These are phyloP conservation scores for Trogon surrucura DNA, from an alignment of 2,113 vertebrate species.

Conservation along the genomic window DNA sequence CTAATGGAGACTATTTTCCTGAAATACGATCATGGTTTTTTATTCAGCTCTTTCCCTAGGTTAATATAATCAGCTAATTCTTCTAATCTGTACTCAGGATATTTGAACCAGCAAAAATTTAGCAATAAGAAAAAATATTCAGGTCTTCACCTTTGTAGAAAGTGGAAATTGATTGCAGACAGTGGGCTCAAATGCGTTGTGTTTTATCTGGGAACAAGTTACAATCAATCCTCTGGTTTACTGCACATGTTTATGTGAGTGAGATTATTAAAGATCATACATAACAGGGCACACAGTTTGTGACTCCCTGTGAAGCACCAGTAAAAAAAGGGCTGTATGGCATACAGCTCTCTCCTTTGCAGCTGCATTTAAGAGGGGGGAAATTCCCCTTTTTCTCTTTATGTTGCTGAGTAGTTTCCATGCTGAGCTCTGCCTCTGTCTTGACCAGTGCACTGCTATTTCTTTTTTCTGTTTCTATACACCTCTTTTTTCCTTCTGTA, in stretches of 20 bases:
- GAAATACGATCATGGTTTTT: constrained; percentile 15
- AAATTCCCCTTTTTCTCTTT: neutral
- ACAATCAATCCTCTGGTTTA: neutral
- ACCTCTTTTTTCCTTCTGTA: neutral
- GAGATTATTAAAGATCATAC: constrained; percentile 32
- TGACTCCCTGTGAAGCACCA: neutral
- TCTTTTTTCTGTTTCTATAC: neutral
- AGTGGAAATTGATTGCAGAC: constrained; percentile 4
- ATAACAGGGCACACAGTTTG: neutral
- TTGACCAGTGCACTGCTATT: neutral
- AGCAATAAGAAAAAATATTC: constrained; percentile 27
- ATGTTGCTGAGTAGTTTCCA: neutral
- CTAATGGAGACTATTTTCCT: constrained; percentile 35
- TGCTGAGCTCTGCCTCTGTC: neutral
- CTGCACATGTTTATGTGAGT: neutral
- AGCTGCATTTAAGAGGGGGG: neutral
- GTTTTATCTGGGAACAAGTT: neutral
- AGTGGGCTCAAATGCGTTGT: neutral
- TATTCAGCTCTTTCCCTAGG: constrained; percentile 42
- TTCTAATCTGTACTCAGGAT: constrained; percentile 48
- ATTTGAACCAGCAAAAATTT: constrained; percentile 41
- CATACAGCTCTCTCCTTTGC: neutral
- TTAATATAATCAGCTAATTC: constrained; percentile 31
- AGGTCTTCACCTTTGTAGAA: constrained; percentile 26
- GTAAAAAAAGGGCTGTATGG: neutral